Percentiles rank a stretch among this genome's conserved stretches.
phyloP scores from a whole-genome alignment of 2,888 invertebrate genomes.

The Lordiphosa andalusiaca region DNA sequence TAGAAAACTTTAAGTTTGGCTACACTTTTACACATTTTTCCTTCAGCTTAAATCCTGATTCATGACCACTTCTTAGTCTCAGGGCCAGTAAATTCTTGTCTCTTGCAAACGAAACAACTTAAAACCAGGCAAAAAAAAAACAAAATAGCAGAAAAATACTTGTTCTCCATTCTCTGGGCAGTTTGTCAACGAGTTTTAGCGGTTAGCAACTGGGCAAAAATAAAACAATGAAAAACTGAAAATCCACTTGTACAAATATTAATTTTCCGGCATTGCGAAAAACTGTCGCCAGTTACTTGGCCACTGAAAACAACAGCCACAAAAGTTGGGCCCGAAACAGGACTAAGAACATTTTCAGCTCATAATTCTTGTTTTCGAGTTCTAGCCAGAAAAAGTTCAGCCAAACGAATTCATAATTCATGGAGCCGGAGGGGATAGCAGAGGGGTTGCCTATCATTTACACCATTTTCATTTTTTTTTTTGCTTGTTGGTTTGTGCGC shows the following conservation, averaged over 20 bases:
- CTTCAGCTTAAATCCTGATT: slow-evolving; percentile 3
- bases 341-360: slow-evolving; percentile 62
- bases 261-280: slow-evolving; percentile 54
- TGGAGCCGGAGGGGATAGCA: slow-evolving; percentile 39
- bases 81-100: slow-evolving; percentile 29
- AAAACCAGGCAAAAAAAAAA: neutral
- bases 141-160: no score
- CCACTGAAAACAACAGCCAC: slow-evolving; percentile 28
- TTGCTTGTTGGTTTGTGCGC: slow-evolving; percentile 38
- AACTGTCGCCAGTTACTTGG: slow-evolving; percentile 43
- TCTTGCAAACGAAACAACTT: slow-evolving; percentile 23
- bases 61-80: neutral
- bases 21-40: no score
- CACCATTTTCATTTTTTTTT: slow-evolving; percentile 32
- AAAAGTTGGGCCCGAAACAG: slow-evolving; percentile 38
- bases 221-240: slow-evolving; percentile 24
- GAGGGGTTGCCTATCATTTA: slow-evolving; percentile 52
- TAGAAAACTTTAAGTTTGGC: no score
- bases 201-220: slow-evolving; percentile 19
- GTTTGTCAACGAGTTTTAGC: slow-evolving; percentile 41
- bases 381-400: slow-evolving; percentile 56
- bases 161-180: slow-evolving; percentile 5
- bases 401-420: slow-evolving; percentile 68
- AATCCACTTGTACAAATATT: slow-evolving; percentile 68
- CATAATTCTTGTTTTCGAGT: slow-evolving; percentile 56